Base-by-base conservation (phyloP, 2,888 invertebrate species). In the Sphaerophoria taeniata region DNA sequence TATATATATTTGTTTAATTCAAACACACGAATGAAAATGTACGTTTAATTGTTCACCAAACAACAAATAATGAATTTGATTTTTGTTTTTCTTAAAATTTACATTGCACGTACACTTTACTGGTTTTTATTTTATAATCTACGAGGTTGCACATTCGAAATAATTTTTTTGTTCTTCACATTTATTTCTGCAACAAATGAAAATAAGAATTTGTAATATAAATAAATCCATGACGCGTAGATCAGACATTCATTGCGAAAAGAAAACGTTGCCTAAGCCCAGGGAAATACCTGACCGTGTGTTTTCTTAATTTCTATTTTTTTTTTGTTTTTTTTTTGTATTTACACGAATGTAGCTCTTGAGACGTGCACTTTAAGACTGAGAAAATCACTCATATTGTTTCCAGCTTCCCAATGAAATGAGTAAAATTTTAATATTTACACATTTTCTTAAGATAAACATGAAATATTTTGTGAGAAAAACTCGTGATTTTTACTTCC, bases 401-500 rank as follows among this genome's bases (percentile, higher is more conserved):
- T 53, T 51, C 11, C 14, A 24, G 58, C 36, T 65, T 12, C 49
- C 33, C 43, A 58, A 34, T 49, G 73, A 36, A 63, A 76, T 73
- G 85, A 85, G 81, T 65, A 11, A 73, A 81, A 70, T 77, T 76
- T 60, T 81, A 70, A 85, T 81, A 85, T 81, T 85, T 77, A 85
- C 12, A 7, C 43, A 11, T 74, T 43, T 53, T 58, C 39, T 74
- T 72, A 33, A n/a, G 61, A 74, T 34, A 69, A 55, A 72, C 75
- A 80, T 67, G 47, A 80, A 11, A 69, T 31, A 34, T 61, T 76
- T 79, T 72, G 75, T 76, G 80, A 75, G n/a, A 45, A 63, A 60
- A 16, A 11, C 33, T 9, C 4, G 43, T 36, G 51, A 45, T 43
- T 7, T 9, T 43, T 4, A 43, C 43, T 77, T 77, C 82, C 77